Evolutionary conservation across 2,888 invertebrate genomes (phyloP), one percentile per base, ranked within the genome.

Genomic region (Altica lythri): DNA sequence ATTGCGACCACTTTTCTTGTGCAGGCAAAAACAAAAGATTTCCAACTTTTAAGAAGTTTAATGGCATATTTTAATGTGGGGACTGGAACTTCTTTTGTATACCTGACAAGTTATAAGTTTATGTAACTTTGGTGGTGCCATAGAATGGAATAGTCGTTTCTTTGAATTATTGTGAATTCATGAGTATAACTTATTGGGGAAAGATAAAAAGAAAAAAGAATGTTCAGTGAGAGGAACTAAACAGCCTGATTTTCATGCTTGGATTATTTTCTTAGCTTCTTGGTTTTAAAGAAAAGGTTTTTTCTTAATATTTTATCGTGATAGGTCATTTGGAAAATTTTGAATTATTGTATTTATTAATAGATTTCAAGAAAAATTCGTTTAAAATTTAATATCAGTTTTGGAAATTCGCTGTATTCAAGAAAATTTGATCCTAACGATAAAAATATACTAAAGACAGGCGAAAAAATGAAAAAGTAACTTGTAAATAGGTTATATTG

Each of bases 1-100:
- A 43, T 52, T 32, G 50, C 34, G 49, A 40, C 59, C 59, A 59
- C 59, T 53, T 55, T 37, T 59, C 55, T 53, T 46, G 29, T 40
- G 53, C 55, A 53, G 53, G 47, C 59, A 44, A 51, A 51, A 59
- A 59, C 59, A 59, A 52, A 59, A 51, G 53, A 54, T 44, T 47
- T 51, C 42, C 34, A 53, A 57, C 47, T 57, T 57, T 54, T 52
- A 34, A 52, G 48, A 57, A 54, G 51, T 57, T 57, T 57, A 57
- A 57, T 54, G 54, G 57, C 54, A 51, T 54, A 57, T 54, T 57
- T 57, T 51, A 57, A 57, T 57, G 54, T 35, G 44, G 54, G 44
- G 52, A 51, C 46, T 51, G 52, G 42, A 50, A 52, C 45, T 40
- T 49, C 49, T 43, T 55, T 55, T 55, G 44, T 50, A 37, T 55